phyloP scores from a whole-genome alignment of 2,888 invertebrate species.

The Chrysotoxum bicinctum region DNA sequence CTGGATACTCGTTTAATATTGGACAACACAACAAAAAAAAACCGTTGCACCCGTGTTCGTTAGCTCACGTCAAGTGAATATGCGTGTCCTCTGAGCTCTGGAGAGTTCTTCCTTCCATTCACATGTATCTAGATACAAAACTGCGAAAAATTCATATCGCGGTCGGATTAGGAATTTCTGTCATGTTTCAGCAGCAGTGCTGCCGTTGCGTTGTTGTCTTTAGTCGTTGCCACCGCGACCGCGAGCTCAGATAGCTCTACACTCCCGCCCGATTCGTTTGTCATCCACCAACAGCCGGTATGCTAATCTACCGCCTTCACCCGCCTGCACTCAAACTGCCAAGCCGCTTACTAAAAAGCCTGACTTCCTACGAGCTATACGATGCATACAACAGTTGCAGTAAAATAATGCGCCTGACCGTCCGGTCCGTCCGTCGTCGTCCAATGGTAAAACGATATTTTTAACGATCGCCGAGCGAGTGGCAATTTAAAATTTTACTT shows the following conservation, averaged over 20 bases:
- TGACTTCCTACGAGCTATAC: slow-evolving; percentile 48
- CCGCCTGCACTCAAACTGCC: slow-evolving; percentile 33
- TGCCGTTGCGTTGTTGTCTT: slow-evolving; percentile 5
- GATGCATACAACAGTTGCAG: slow-evolving; percentile 14
- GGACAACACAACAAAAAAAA: slow-evolving; percentile 1
- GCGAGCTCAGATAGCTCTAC: slow-evolving; percentile 20
- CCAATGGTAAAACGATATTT: slow-evolving; percentile 61
- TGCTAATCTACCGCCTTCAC: slow-evolving; percentile 65
- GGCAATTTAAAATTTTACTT: slow-evolving; percentile 35
- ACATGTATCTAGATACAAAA: slow-evolving; percentile 61
- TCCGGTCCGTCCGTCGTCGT: slow-evolving; percentile 44
- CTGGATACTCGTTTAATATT: slow-evolving; percentile 37
- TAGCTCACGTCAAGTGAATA: slow-evolving; percentile 29
- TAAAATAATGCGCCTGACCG: slow-evolving; percentile 53
- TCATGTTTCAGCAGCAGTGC: slow-evolving; percentile 58
- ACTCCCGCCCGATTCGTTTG: slow-evolving; percentile 38
- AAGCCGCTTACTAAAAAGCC: slow-evolving; percentile 30
- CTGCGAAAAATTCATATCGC: slow-evolving; percentile 67
- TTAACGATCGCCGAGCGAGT: slow-evolving; percentile 63
- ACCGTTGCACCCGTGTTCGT: slow-evolving; percentile 29
- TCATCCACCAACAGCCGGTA: slow-evolving; percentile 54
- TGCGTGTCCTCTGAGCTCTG: slow-evolving; percentile 53
- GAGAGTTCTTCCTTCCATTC: slow-evolving; percentile 36
- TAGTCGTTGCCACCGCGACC: slow-evolving; percentile 12
- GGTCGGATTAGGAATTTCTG: slow-evolving; percentile 72